A percentile compares a stretch with the other conserved stretches of the same genome.
These are phyloP conservation scores for Listrodromus nycthemerus DNA, from an alignment of 2,888 invertebrate genomes.

Conservation along the genomic window DNA sequence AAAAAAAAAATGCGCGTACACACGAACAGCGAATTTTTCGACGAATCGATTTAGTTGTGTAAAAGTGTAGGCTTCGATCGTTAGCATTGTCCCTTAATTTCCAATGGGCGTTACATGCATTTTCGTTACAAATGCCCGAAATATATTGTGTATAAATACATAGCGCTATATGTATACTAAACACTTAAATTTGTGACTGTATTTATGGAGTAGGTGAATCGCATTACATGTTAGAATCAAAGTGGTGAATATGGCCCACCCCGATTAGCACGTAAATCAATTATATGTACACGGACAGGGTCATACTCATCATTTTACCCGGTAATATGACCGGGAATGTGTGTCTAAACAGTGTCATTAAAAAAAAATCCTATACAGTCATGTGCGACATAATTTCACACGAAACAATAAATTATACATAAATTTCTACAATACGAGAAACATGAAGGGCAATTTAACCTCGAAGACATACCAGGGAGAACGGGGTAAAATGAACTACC, in stretches of 20 bases:
- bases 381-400: background rate
- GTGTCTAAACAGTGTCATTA: constrained; percentile 22
- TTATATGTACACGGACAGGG: background rate
- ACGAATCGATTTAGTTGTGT: constrained; percentile 27
- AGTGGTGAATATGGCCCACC: background rate
- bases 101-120: constrained; percentile 47
- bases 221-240: constrained; percentile 35
- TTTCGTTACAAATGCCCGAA: constrained; percentile 30
- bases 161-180: background rate
- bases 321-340: constrained; percentile 4
- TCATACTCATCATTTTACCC: background rate
- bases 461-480: background rate
- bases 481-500: background rate
- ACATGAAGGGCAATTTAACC: background rate
- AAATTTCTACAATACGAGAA: background rate
- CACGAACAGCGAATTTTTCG: constrained; percentile 56
- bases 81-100: constrained; percentile 31
- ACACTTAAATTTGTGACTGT: background rate
- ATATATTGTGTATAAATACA: constrained; percentile 7
- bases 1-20: constrained; percentile 4
- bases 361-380: constrained; percentile 13
- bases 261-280: too few species aligned
- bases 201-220: constrained; percentile 20
- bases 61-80: constrained; percentile 58
- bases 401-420: background rate